Base-by-base conservation (phyloP, 2,113 vertebrate species). In the Semicossyphus pulcher region DNA sequence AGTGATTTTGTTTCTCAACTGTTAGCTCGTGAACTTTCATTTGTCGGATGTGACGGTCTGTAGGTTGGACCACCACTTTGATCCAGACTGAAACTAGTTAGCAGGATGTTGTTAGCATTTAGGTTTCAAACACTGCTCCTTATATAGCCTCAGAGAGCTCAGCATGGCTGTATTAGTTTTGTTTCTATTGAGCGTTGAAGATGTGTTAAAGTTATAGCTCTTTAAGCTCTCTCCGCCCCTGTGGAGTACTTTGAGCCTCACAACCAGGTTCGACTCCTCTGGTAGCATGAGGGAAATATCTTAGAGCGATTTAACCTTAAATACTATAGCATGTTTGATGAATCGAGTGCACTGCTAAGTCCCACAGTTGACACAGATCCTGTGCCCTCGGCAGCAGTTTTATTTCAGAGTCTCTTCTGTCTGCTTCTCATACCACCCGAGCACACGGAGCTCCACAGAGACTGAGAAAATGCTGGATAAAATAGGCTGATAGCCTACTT, bases 401-500 rank as follows among this genome's bases (percentile, higher is more conserved):
- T 12, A 60, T 76, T 59, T 77, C 45, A 45, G 56, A 39, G 70
- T 48, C 47, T 70, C 58, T 48, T 41, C 31, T 49, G 45, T 73
- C 45, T 61, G 63, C 18, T 67, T 69, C 25, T 34, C 29, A 70
- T 72, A 57, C 57, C 76, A 39, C 68, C 21, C 51, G n/a, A 20
- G 52, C 78, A 59, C 59, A 11, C 36, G 18, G 23, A 25, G 53
- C 26, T 58, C 72, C 81, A 9, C 52, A 41, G 75, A 68, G 71
- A 51, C 74, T 0, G 3, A 39, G 4, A 1, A 39, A 31, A 36
- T 3, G 3, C 42, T 10, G 54, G 53, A 66, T 78, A 73, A 85
- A 86, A 71, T 3, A 49, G 51, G 71, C 20, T 69, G 72, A 78
- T 51, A 74, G 72, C 79, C 79, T 44, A 72, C 67, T 82, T 72